Percentiles rank a stretch among this genome's conserved stretches.
phyloP scores from a whole-genome alignment of 2,797 vertebrate species.

The Dermochelys coriacea region DNA sequence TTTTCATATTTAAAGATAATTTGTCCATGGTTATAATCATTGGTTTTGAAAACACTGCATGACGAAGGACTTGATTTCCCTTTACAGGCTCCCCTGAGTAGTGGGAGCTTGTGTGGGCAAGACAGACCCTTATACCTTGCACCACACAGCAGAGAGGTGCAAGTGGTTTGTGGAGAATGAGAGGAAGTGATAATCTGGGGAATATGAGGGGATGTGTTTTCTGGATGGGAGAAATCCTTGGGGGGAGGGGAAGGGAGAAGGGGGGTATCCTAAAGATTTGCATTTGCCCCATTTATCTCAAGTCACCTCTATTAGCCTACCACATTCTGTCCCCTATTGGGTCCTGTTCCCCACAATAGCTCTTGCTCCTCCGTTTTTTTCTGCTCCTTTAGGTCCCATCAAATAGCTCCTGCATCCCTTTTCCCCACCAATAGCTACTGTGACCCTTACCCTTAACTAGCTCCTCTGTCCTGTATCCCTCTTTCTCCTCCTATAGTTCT shows the following conservation, averaged over 20 bases:
- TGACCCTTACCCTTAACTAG: background rate
- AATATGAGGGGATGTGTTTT: background rate
- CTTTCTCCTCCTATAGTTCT: background rate
- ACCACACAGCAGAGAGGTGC: background rate
- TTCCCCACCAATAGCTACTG: background rate
- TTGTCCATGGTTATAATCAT: background rate
- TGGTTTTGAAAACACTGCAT: background rate
- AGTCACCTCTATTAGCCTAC: background rate
- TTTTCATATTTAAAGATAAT: background rate
- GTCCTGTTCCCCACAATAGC: background rate
- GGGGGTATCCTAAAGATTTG: background rate
- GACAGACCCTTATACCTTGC: background rate
- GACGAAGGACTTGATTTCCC: background rate
- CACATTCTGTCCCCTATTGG: background rate
- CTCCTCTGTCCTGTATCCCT: background rate
- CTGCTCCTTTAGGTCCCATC: background rate
- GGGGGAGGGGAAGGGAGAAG: fast-evolving
- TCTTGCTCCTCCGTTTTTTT: background rate
- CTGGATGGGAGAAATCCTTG: background rate
- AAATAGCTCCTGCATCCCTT: background rate
- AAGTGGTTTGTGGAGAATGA: background rate
- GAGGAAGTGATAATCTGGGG: background rate
- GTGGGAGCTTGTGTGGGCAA: background rate
- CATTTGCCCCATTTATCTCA: background rate
- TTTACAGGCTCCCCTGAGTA: fast-evolving